These are phyloP conservation scores for Rhamphomyia laevipes DNA, from an alignment of 2,888 invertebrate species.

Conservation along the genomic window DNA sequence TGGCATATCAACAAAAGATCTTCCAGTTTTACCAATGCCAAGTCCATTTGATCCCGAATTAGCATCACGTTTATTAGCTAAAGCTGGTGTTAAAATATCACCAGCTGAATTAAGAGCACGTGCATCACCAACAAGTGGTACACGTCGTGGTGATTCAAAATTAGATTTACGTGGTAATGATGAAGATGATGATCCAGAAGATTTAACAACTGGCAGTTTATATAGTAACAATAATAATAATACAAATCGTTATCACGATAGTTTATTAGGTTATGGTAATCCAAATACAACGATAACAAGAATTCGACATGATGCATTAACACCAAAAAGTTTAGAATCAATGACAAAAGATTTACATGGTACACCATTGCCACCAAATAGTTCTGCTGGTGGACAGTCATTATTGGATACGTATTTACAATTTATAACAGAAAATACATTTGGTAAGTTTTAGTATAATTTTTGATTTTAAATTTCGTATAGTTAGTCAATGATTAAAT, in stretches of 20 bases:
- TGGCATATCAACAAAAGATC: slow-evolving; percentile 84
- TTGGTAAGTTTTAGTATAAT: slow-evolving; percentile 39
- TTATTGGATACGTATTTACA: slow-evolving; percentile 80
- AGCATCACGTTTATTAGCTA: slow-evolving; percentile 72
- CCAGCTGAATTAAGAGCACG: slow-evolving; percentile 72
- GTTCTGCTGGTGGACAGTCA: slow-evolving; percentile 57
- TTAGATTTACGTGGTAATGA: slow-evolving; percentile 60
- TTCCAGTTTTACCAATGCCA: slow-evolving; percentile 87
- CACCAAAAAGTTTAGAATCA: slow-evolving; percentile 31
- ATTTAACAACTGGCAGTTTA: slow-evolving; percentile 50
- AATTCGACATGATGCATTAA: slow-evolving; percentile 46
- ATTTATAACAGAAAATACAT: slow-evolving; percentile 74
- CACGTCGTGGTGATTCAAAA: slow-evolving; percentile 62
- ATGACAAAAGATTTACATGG: slow-evolving; percentile 49
- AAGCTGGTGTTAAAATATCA: slow-evolving; percentile 78
- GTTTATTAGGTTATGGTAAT: slow-evolving; percentile 38
- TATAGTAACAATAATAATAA: slow-evolving; percentile 24
- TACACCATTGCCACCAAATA: slow-evolving; percentile 55
- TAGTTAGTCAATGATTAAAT: neutral
- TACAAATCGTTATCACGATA: slow-evolving; percentile 32
- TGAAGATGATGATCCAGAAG: slow-evolving; percentile 57
- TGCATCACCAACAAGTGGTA: slow-evolving; percentile 71
- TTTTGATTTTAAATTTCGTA: slow-evolving; percentile 1
- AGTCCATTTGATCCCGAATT: slow-evolving; percentile 83
- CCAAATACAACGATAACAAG: slow-evolving; percentile 54